Evolutionary conservation across 2,888 invertebrate species (phyloP).

Genomic region (Drosophila prostipennis): DNA sequence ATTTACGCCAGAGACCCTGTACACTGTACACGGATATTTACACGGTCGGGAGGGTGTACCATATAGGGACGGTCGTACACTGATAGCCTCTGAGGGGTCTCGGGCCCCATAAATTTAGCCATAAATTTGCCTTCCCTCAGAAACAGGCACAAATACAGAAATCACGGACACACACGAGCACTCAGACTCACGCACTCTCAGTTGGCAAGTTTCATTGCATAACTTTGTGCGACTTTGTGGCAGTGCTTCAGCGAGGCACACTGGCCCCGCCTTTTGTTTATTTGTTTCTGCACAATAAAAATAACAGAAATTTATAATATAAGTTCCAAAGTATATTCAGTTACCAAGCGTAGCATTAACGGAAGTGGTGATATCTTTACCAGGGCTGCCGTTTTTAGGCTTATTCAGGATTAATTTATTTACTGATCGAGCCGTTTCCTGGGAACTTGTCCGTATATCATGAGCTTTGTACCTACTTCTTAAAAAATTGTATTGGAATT

Average conservation of each 20-base stretch:
- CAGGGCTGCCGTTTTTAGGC: no score
- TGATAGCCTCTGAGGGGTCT: slow-evolving; percentile 24
- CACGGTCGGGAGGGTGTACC: neutral
- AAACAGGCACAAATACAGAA: slow-evolving; percentile 25
- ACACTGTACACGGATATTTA: neutral
- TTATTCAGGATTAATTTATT: no score
- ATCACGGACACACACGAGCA: slow-evolving; percentile 15
- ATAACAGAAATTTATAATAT: neutral
- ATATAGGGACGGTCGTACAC: slow-evolving; percentile 1
- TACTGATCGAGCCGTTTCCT: no score
- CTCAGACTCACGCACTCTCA: slow-evolving; percentile 1
- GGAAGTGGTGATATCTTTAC: no score
- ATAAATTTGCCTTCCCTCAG: slow-evolving; percentile 40
- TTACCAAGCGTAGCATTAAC: no score
- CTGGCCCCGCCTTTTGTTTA: neutral
- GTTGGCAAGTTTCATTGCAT: slow-evolving; percentile 46
- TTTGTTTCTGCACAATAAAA: neutral
- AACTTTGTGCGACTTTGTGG: slow-evolving; percentile 48
- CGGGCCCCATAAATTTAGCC: slow-evolving; percentile 38
- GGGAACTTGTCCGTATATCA: no score
- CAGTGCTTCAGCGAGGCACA: slow-evolving; percentile 16
- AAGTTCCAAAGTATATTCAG: no score
- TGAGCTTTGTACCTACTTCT: no score
- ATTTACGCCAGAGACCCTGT: slow-evolving; percentile 23
- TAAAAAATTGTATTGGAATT: no score